Percentiles rank a stretch among this genome's conserved stretches.
Evolutionary conservation across 2,888 invertebrate species (phyloP).

Genomic region (Hipparchia sbordonii): DNA sequence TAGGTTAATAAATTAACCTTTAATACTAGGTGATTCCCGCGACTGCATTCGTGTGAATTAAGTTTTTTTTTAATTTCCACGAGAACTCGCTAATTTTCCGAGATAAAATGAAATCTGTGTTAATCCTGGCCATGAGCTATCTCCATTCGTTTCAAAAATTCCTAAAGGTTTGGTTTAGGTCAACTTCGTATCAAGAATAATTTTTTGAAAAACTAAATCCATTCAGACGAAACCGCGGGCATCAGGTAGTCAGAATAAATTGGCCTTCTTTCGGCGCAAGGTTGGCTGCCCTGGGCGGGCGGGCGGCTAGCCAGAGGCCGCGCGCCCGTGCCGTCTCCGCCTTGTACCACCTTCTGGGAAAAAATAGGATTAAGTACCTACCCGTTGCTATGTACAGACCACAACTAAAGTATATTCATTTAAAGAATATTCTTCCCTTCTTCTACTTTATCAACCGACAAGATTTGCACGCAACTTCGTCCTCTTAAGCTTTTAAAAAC

Average conservation of each 20-base stretch:
- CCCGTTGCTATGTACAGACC: slow-evolving; percentile 23
- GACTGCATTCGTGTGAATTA: too few species aligned
- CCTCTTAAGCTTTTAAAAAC: too few species aligned
- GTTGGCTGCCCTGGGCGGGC: slow-evolving; percentile 52
- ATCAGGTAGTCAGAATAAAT: neutral
- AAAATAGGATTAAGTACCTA: slow-evolving; percentile 46
- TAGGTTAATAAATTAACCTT: too few species aligned
- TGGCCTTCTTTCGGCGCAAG: slow-evolving; percentile 37
- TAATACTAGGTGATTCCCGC: too few species aligned
- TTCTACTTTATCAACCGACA: too few species aligned
- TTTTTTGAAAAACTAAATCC: neutral
- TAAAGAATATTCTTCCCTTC: too few species aligned
- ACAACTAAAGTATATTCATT: neutral
- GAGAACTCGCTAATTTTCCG: too few species aligned
- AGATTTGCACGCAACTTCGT: too few species aligned
- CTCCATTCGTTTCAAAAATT: neutral
- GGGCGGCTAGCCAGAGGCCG: slow-evolving; percentile 75
- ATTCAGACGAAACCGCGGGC: neutral
- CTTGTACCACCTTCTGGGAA: slow-evolving; percentile 48
- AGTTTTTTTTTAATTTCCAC: too few species aligned
- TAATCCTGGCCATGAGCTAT: too few species aligned
- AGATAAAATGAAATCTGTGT: too few species aligned
- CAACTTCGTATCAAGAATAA: too few species aligned
- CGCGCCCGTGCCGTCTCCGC: slow-evolving; percentile 56
- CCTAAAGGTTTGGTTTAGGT: neutral